Evolutionary conservation across 2,113 vertebrate species (phyloP).

Genomic region (Rhabdornis inornatus): DNA sequence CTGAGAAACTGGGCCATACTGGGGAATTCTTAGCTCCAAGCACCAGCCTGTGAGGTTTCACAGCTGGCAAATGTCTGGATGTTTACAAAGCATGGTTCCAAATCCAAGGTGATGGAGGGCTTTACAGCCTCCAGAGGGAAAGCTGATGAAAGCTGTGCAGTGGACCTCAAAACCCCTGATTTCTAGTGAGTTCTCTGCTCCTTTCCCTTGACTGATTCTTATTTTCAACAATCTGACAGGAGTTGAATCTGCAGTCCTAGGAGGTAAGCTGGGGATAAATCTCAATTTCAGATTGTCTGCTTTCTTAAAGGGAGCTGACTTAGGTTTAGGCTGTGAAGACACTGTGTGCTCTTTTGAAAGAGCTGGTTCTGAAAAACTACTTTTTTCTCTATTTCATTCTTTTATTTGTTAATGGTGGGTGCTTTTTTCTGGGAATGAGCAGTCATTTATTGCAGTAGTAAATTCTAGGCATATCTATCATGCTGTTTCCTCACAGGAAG

Average conservation of each 20-base stretch:
- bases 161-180: conserved; percentile 27
- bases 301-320: conserved; percentile 42
- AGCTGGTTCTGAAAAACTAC: background rate
- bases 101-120: background rate
- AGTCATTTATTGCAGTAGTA: conserved; percentile 16
- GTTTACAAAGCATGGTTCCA: background rate
- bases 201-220: conserved; percentile 66
- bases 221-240: conserved; percentile 55
- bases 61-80: background rate
- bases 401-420: background rate
- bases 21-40: background rate
- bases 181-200: conserved; percentile 62
- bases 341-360: background rate
- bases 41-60: background rate
- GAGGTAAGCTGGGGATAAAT: conserved; percentile 72
- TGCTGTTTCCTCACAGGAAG: conserved; percentile 28
- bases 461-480: background rate
- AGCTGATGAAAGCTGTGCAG: background rate
- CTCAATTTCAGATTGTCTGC: conserved; percentile 31
- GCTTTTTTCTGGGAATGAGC: background rate
- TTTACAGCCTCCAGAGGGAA: background rate
- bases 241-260: conserved; percentile 47
- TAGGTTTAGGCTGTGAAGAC: background rate
- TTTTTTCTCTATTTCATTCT: background rate
- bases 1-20: background rate